These are phyloP conservation scores for Thaleichthys pacificus DNA, from an alignment of 2,797 vertebrate genomes.

Conservation along the genomic window DNA sequence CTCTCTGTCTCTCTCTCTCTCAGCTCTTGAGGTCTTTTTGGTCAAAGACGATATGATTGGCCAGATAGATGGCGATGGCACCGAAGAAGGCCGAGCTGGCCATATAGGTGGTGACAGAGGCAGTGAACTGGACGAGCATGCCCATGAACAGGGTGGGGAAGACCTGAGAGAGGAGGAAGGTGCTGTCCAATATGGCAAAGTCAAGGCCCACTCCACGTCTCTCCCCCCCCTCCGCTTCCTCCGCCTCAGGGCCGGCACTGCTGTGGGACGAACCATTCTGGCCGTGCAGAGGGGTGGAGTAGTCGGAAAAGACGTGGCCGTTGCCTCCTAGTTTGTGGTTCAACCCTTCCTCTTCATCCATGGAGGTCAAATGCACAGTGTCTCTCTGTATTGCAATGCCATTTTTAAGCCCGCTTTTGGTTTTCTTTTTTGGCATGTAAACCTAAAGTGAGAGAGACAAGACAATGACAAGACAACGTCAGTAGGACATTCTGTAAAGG, in stretches of 20 bases:
- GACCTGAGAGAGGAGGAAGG: slow-evolving; percentile 83
- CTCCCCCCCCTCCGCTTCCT: slow-evolving; percentile 54
- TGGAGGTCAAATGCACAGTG: slow-evolving; percentile 58
- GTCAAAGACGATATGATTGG: slow-evolving; percentile 75
- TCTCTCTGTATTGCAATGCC: slow-evolving; percentile 59
- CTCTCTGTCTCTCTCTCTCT: slow-evolving; percentile 24
- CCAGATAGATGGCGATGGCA: slow-evolving; percentile 72
- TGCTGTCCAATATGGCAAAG: slow-evolving; percentile 81
- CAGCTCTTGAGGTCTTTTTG: slow-evolving; percentile 76
- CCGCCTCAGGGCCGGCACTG: slow-evolving; percentile 28
- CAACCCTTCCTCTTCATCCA: slow-evolving; percentile 53
- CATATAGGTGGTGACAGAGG: slow-evolving; percentile 80
- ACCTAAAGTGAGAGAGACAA: slow-evolving; percentile 57
- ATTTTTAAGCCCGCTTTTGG: slow-evolving; percentile 61
- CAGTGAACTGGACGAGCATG: slow-evolving; percentile 77
- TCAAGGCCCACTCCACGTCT: slow-evolving; percentile 79
- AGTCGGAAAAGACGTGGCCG: slow-evolving; percentile 53
- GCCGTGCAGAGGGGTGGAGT: slow-evolving; percentile 42
- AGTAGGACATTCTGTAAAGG: too few species aligned
- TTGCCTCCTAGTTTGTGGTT: slow-evolving; percentile 54
- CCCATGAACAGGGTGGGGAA: slow-evolving; percentile 82
- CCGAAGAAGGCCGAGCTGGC: slow-evolving; percentile 77
- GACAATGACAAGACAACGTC: neutral
- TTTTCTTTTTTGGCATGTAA: slow-evolving; percentile 75
- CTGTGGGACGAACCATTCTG: slow-evolving; percentile 52